A percentile compares a stretch with the other conserved stretches of the same genome.
phyloP scores from a whole-genome alignment of 2,113 vertebrate genomes.

The Theristicus caerulescens region DNA sequence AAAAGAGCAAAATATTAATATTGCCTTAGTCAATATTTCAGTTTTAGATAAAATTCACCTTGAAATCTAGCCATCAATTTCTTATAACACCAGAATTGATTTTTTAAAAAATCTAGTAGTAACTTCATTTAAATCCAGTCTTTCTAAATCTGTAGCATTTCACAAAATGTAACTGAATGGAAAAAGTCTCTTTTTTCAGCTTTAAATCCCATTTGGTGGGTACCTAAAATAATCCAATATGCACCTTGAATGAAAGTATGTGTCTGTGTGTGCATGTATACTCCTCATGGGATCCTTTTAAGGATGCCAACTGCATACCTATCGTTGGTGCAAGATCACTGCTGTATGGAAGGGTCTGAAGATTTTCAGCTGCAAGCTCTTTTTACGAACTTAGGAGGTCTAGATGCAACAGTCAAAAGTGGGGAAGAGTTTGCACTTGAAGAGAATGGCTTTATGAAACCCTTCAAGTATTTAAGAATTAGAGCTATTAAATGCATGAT shows the following conservation, averaged over 20 bases:
- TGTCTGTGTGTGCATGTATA: background rate
- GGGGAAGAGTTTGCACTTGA: constrained; percentile 13
- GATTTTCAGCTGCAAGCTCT: background rate
- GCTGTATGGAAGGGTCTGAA: background rate
- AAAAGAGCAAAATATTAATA: constrained; percentile 19
- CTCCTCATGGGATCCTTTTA: background rate
- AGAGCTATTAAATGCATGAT: constrained; percentile 48
- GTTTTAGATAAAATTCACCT: constrained; percentile 54
- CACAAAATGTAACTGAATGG: background rate
- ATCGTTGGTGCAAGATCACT: background rate
- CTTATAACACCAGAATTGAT: constrained; percentile 38
- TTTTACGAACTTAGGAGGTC: background rate
- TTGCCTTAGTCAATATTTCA: constrained; percentile 29
- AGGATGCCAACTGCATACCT: background rate
- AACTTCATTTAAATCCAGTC: constrained; percentile 49
- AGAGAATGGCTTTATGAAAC: constrained; percentile 15
- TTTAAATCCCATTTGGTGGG: background rate
- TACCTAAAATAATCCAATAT: background rate
- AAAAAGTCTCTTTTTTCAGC: background rate
- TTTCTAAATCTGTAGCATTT: background rate
- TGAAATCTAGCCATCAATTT: constrained; percentile 58
- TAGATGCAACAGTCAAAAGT: background rate
- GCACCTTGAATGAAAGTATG: background rate
- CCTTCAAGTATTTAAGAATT: constrained; percentile 43
- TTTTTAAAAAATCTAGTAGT: background rate